Base-by-base conservation (phyloP, 2,888 invertebrate genomes). In the Tortricodes alternella region DNA sequence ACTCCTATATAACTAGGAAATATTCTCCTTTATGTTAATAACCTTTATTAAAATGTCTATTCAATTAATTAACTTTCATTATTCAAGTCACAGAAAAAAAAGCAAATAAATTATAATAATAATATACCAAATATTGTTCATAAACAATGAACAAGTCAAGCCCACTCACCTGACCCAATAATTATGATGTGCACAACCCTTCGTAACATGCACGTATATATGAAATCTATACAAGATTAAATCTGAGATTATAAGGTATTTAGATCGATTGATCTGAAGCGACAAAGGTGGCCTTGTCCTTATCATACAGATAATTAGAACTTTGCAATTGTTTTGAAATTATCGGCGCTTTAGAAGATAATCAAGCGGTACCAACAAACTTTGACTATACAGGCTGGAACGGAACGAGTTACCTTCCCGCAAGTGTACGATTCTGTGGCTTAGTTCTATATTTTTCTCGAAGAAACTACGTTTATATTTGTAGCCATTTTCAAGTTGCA, bases 231-330 rank as follows among this genome's bases (percentile, higher is more conserved):
- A 13, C 13, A 21, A 39, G 39, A 39, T 39, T 39, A 39, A 21
- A 39, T 39, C 39, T 21, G 7, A 39, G 39, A 39, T 39, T n/a
- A 39, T 21, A 21, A 39, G 16, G 19, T 21, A 39, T 39, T 35
- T 39, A 21, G 39, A 21, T 39, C 39, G 39, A 39, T 39, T 39
- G 39, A 39, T 39, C 19, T 39, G n/a, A 19, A 11, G 21, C 13
- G 39, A 21, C 21, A 11, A 32, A 13, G 18, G 6, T 13, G 8
- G 11, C 39, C 21, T 1, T n/a, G 1, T 39, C 21, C 21, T 39
- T 39, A 39, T 39, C 39, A 7, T 3, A 21, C 0, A 19, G 39
- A 39, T 39, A 11, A 37, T n/a, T 18, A 2, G 18, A 13, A 37
- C 9, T 18, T 37, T 13, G 18, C 18, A 18, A 9, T 37, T 37